These are phyloP conservation scores for Hyalella azteca DNA, from an alignment of 2,888 invertebrate species.

Conservation along the genomic window DNA sequence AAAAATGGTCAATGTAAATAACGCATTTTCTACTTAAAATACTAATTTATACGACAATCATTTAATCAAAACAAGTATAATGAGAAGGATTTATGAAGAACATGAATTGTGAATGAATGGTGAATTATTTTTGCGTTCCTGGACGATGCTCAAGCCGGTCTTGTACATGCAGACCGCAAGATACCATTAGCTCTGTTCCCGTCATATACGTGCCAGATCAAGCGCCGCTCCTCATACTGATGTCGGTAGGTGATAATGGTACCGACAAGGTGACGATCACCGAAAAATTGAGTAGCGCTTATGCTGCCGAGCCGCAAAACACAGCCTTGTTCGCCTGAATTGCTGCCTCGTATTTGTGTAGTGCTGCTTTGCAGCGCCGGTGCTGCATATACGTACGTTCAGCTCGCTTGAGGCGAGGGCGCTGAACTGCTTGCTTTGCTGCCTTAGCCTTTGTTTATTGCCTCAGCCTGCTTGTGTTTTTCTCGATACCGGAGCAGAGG, in stretches of 20 bases:
- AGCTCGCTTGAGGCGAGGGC: not conserved
- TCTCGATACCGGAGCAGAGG: not conserved
- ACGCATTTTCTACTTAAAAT: no score
- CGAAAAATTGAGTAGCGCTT: slow-evolving; percentile 28
- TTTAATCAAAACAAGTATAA: no score
- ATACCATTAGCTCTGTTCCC: no score
- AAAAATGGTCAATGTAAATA: no score
- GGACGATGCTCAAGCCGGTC: no score
- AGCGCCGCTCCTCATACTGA: slow-evolving; percentile 10
- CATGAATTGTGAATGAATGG: no score
- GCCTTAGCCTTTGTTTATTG: slow-evolving; percentile 2
- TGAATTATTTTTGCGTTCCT: no score
- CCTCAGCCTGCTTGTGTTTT: not conserved
- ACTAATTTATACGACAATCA: no score
- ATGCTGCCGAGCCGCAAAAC: not conserved
- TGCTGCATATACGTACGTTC: no score
- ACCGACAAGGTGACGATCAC: slow-evolving; percentile 28
- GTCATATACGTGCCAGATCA: not conserved
- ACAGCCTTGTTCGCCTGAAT: not conserved
- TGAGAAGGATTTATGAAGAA: no score
- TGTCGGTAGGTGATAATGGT: slow-evolving; percentile 19
- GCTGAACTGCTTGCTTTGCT: not conserved
- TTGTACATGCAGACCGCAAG: no score
- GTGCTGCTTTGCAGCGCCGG: slow-evolving; percentile 11
- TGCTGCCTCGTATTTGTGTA: slow-evolving; percentile 9